A percentile compares a stretch with the other conserved stretches of the same genome.
These are phyloP conservation scores for Tamandua tetradactyla DNA, from an alignment of 2,797 vertebrate genomes.

Conservation along the genomic window DNA sequence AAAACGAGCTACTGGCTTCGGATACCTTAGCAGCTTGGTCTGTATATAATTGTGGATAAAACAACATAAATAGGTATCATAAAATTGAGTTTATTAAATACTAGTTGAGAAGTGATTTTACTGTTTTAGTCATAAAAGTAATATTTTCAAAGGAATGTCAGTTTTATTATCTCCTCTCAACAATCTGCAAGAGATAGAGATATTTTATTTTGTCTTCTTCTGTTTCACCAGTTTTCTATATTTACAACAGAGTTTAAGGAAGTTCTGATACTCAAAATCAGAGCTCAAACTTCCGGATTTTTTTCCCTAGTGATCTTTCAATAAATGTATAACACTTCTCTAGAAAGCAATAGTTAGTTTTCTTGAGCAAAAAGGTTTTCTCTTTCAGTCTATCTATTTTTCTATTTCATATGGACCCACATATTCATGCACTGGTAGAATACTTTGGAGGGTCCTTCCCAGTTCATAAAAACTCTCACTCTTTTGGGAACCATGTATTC, in stretches of 20 bases:
- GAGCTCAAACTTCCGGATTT: background rate
- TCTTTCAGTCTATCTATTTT: background rate
- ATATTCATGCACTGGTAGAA: background rate
- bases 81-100: background rate
- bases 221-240: background rate
- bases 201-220: background rate
- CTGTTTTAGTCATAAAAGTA: background rate
- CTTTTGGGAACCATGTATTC: background rate
- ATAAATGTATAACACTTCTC: background rate
- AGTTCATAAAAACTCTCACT: background rate
- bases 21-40: background rate
- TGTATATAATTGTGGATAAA: background rate
- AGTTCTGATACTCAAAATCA: background rate
- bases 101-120: background rate
- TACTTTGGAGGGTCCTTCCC: background rate
- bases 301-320: background rate
- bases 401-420: background rate
- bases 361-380: background rate
- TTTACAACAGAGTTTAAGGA: background rate
- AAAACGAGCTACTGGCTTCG: background rate
- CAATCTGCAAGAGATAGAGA: background rate
- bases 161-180: background rate
- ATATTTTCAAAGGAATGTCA: background rate
- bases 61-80: background rate
- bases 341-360: background rate